These are phyloP conservation scores for Leptopilina syphax DNA, from an alignment of 2,888 invertebrate species.

Conservation along the genomic window DNA sequence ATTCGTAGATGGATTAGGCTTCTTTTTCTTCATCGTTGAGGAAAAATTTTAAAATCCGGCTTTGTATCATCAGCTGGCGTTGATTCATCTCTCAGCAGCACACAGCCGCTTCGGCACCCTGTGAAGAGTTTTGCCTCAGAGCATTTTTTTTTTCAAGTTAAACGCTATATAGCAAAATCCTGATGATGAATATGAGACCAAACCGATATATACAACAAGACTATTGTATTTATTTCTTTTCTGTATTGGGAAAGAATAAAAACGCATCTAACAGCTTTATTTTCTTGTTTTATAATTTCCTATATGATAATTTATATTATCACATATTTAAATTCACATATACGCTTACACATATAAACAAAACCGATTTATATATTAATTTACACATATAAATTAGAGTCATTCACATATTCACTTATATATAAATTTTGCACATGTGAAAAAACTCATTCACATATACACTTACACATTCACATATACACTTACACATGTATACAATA, in stretches of 20 bases:
- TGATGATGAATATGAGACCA: conserved; percentile 19
- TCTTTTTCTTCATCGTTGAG: neutral
- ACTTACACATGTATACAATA: too few species aligned
- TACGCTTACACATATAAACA: too few species aligned
- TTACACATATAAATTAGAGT: too few species aligned
- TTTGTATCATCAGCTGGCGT: conserved; percentile 40
- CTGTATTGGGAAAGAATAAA: neutral
- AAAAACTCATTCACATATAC: too few species aligned
- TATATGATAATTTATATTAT: neutral
- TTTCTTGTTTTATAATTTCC: neutral
- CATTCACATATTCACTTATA: too few species aligned
- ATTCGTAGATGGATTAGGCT: conserved; percentile 34
- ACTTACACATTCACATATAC: too few species aligned
- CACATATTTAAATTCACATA: too few species aligned
- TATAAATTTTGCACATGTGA: too few species aligned
- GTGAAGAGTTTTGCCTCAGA: conserved; percentile 26
- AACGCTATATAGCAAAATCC: conserved; percentile 22
- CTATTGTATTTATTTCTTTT: conserved; percentile 11
- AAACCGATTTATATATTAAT: too few species aligned
- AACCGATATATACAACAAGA: conserved; percentile 4
- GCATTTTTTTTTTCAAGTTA: conserved; percentile 11
- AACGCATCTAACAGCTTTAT: neutral
- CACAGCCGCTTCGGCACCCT: conserved; percentile 38
- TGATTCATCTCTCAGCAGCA: conserved; percentile 25
- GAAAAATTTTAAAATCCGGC: conserved; percentile 32